These are phyloP conservation scores for Abrostola triplasia DNA, from an alignment of 2,888 invertebrate genomes.

Conservation along the genomic window DNA sequence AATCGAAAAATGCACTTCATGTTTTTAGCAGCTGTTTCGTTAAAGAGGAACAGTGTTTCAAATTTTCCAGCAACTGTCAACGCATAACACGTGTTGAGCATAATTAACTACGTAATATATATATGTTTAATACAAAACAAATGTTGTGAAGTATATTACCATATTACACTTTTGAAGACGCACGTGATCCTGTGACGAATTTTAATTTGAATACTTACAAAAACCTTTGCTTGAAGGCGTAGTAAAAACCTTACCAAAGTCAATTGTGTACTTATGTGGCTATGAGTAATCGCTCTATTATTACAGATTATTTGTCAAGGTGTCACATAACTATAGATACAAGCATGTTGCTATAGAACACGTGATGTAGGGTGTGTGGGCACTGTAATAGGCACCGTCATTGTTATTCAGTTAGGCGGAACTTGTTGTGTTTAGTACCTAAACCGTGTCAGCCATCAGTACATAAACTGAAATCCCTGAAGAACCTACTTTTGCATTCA, in stretches of 20 bases:
- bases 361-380: constrained; percentile 20
- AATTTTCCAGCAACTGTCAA: constrained; percentile 1
- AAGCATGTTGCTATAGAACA: constrained; percentile 18
- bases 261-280: constrained; percentile 24
- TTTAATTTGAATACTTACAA: constrained; percentile 5
- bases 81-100: constrained; percentile 23
- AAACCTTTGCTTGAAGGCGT: constrained; percentile 10
- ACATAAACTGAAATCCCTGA: no score
- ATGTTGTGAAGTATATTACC: constrained; percentile 9
- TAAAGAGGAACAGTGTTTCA: not conserved
- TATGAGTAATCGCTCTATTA: constrained; percentile 48
- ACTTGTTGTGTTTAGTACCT: constrained; percentile 5
- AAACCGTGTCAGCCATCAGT: not conserved
- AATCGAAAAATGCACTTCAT: constrained; percentile 1
- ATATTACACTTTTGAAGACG: constrained; percentile 8
- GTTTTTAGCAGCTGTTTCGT: not conserved
- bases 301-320: constrained; percentile 39
- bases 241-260: constrained; percentile 23
- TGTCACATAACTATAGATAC: constrained; percentile 14
- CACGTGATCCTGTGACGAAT: constrained; percentile 13
- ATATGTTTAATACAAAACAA: constrained; percentile 6
- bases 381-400: constrained; percentile 9
- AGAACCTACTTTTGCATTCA: no score
- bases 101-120: constrained; percentile 3
- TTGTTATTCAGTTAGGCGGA: constrained; percentile 15